A percentile compares a stretch with the other conserved stretches of the same genome.
phyloP scores from a whole-genome alignment of 2,888 invertebrate genomes.

The Synergus umbraculus region DNA sequence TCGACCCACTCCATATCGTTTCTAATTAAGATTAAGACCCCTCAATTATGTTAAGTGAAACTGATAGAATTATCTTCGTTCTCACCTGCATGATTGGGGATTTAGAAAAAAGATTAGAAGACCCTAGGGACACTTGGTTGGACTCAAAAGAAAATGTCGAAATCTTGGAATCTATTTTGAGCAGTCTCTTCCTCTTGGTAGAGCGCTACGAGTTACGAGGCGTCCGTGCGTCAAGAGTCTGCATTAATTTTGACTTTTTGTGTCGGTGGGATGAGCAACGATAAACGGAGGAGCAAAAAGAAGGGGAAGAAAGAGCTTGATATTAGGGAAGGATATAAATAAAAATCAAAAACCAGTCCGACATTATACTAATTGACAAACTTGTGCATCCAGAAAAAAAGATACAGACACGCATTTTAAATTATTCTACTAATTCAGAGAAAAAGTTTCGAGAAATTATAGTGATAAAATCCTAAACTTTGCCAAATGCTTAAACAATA shows the following conservation, averaged over 20 bases:
- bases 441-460: background rate
- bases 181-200: background rate
- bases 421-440: background rate
- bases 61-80: background rate
- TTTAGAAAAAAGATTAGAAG: background rate
- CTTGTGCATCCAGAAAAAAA: background rate
- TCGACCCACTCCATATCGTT: background rate
- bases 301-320: slow-evolving; percentile 16
- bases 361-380: slow-evolving; percentile 16
- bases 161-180: slow-evolving; percentile 40
- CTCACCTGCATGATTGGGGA: background rate
- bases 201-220: slow-evolving; percentile 9
- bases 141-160: slow-evolving; percentile 23
- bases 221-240: slow-evolving; percentile 21
- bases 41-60: background rate
- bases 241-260: slow-evolving; percentile 36
- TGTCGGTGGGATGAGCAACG: background rate
- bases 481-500: background rate
- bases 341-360: background rate
- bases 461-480: background rate
- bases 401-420: background rate
- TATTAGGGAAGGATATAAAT: slow-evolving; percentile 12
- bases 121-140: slow-evolving; percentile 1
- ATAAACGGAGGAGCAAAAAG: background rate
- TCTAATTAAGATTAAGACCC: background rate